Evolutionary conservation across 1,140 invertebrate species (phyloP).

Genomic region (Ganaspis sp.): DNA sequence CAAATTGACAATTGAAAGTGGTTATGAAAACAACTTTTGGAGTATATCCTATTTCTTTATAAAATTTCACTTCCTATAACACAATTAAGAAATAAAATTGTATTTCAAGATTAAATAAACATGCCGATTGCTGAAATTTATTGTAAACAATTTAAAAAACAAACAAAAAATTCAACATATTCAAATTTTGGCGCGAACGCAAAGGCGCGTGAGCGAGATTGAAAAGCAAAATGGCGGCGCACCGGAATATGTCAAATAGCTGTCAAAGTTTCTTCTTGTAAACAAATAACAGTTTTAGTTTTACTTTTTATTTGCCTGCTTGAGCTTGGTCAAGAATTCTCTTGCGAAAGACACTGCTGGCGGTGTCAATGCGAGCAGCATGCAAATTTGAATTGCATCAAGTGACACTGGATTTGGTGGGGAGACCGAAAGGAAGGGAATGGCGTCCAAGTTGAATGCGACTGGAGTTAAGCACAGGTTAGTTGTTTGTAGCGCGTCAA

Average conservation of each 20-base stretch:
- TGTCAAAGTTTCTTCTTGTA: neutral
- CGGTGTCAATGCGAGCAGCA: slow-evolving; percentile 9
- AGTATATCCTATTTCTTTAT: too few relatives aligned
- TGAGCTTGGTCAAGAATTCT: neutral
- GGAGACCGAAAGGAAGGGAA: slow-evolving; percentile 49
- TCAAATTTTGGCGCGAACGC: neutral
- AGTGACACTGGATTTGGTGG: neutral
- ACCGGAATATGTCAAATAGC: neutral
- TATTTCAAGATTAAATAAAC: too few relatives aligned
- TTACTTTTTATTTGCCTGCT: too few relatives aligned
- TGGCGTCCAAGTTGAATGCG: slow-evolving; percentile 51
- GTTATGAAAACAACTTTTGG: too few relatives aligned
- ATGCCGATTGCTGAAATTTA: too few relatives aligned
- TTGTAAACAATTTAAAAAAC: neutral
- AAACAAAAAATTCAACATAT: neutral
- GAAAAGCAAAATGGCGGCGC: neutral
- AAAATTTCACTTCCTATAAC: too few relatives aligned
- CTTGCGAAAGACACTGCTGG: neutral
- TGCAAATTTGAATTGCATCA: neutral
- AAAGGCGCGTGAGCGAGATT: neutral
- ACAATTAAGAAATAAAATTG: too few relatives aligned
- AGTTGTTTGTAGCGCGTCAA: slow-evolving; percentile 19
- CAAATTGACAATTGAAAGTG: too few relatives aligned
- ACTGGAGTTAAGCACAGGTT: slow-evolving; percentile 52
- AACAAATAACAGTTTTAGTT: neutral